These are phyloP conservation scores for Hypotaenidia philippensis DNA, from an alignment of 2,797 vertebrate genomes.

Conservation along the genomic window DNA sequence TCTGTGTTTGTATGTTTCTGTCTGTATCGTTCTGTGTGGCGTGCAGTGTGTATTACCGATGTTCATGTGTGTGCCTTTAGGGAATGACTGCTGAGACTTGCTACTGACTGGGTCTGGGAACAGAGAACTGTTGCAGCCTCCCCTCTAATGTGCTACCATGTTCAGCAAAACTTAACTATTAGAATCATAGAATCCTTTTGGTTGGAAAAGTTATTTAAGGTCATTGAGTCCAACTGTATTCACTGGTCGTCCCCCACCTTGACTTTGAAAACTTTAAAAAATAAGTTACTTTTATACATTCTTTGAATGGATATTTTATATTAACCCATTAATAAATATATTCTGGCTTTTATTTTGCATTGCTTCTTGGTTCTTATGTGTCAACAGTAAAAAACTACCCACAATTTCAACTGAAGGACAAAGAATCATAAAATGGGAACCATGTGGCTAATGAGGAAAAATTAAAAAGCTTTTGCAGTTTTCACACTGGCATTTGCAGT, in stretches of 20 bases:
- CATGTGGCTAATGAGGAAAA: neutral
- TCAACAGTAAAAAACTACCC: neutral
- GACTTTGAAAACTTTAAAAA: neutral
- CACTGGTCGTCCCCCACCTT: neutral
- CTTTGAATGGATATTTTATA: neutral
- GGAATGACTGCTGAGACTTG: neutral
- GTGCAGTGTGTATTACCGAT: neutral
- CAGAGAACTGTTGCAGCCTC: neutral
- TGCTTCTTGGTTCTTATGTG: neutral
- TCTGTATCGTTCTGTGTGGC: neutral
- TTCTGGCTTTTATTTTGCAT: neutral
- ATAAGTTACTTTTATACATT: neutral
- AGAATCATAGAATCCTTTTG: neutral
- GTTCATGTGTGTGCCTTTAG: neutral
- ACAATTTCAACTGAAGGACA: neutral
- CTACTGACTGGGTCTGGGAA: neutral
- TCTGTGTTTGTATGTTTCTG: neutral
- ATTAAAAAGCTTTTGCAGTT: neutral
- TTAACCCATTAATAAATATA: neutral
- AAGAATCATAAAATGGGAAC: neutral
- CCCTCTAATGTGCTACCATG: accelerated
- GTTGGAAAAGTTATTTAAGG: neutral
- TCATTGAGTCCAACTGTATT: neutral
- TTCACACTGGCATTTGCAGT: neutral
- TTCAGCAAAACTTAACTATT: neutral